These are phyloP conservation scores for Laterallus jamaicensis DNA, from an alignment of 2,113 vertebrate genomes.

Conservation along the genomic window DNA sequence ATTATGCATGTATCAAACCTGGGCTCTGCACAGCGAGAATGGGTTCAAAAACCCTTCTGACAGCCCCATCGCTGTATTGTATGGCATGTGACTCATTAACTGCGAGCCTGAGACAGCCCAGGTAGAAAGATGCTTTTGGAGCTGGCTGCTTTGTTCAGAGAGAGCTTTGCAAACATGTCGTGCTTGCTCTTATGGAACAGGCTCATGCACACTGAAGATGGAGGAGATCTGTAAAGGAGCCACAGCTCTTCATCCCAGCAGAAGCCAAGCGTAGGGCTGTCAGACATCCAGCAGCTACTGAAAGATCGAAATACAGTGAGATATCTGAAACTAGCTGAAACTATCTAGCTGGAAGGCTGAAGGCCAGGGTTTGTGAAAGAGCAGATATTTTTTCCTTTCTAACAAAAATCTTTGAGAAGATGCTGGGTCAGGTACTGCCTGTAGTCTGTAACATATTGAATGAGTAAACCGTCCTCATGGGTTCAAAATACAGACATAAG, in stretches of 20 bases:
- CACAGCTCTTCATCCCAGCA: not conserved
- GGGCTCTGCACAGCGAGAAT: fast-evolving
- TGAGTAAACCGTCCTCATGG: not conserved
- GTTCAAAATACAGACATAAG: not conserved
- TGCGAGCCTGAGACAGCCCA: not conserved
- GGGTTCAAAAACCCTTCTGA: not conserved
- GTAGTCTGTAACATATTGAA: not conserved
- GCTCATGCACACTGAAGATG: not conserved
- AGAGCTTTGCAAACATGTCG: not conserved
- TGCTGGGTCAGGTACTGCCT: not conserved
- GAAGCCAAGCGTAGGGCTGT: fast-evolving
- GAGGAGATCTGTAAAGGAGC: not conserved
- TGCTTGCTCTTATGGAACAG: not conserved
- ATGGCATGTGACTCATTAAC: not conserved
- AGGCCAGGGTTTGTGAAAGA: not conserved
- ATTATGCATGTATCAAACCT: not conserved
- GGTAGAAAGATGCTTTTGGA: not conserved
- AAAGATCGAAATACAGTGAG: not conserved
- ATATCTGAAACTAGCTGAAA: not conserved
- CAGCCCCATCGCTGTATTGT: not conserved
- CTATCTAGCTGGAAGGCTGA: not conserved
- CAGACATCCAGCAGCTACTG: not conserved
- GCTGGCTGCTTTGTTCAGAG: not conserved
- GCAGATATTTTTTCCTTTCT: not conserved
- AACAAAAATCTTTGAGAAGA: not conserved